A percentile compares a stretch with the other conserved stretches of the same genome.
These are phyloP conservation scores for Lucilia sericata DNA, from an alignment of 1,140 invertebrate species.

Conservation along the genomic window DNA sequence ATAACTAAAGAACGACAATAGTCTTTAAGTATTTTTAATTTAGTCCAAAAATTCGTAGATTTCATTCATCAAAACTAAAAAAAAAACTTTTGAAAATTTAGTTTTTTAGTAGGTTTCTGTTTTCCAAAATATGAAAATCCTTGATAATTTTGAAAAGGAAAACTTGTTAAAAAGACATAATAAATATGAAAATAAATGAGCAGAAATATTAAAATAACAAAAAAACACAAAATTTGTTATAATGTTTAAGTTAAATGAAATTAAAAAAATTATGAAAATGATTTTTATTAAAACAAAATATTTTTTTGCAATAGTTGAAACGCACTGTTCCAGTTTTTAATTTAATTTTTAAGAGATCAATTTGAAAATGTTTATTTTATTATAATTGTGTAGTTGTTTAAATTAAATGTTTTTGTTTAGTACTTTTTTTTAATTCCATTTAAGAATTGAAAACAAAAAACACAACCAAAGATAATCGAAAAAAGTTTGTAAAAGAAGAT, in stretches of 20 bases:
- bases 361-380: neutral
- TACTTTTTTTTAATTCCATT: neutral
- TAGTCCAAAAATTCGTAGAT: too few relatives aligned
- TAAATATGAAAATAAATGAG: too few relatives aligned
- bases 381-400: neutral
- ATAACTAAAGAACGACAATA: neutral
- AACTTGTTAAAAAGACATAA: too few relatives aligned
- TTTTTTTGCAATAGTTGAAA: slow-evolving; percentile 22
- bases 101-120: too few relatives aligned
- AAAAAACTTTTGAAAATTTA: neutral
- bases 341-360: neutral
- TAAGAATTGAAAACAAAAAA: neutral
- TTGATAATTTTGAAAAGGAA: too few relatives aligned
- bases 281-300: too few relatives aligned
- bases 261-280: too few relatives aligned
- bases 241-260: too few relatives aligned
- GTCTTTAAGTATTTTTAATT: neutral
- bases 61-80: neutral
- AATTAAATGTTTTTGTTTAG: neutral
- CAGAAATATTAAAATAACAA: neutral
- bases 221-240: too few relatives aligned
- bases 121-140: too few relatives aligned
- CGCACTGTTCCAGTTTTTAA: neutral
- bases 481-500: neutral
- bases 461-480: neutral